Percentiles rank a stretch among this genome's conserved stretches.
Evolutionary conservation across 2,797 vertebrate genomes (phyloP).

Genomic region (Garrulus glandarius): DNA sequence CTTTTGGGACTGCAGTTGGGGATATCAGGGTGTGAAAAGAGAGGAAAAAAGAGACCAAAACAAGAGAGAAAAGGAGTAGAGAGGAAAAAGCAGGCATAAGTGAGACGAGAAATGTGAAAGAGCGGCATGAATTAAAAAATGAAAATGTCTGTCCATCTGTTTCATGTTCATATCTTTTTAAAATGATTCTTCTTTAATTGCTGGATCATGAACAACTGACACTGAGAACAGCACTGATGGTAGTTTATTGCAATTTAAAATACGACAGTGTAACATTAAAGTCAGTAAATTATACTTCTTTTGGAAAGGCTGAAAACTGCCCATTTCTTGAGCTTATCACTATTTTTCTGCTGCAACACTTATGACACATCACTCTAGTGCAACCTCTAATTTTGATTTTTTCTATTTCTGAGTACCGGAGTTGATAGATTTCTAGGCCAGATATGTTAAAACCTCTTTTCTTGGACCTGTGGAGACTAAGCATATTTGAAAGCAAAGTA

Average conservation of each 20-base stretch:
- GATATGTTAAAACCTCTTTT: not conserved
- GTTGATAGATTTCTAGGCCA: not conserved
- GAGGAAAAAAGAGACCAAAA: not conserved
- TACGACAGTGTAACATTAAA: not conserved
- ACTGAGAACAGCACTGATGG: not conserved
- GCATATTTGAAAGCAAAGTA: not conserved
- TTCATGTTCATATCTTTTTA: slow-evolving; percentile 3
- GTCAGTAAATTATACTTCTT: not conserved
- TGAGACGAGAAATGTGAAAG: not conserved
- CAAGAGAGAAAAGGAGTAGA: not conserved
- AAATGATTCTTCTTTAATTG: not conserved
- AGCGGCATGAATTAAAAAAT: not conserved
- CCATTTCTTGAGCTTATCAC: not conserved
- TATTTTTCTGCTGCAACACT: not conserved
- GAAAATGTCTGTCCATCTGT: not conserved
- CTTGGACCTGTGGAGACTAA: not conserved
- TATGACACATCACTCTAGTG: not conserved
- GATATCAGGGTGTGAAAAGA: not conserved
- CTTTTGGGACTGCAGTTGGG: not conserved
- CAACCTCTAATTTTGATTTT: not conserved
- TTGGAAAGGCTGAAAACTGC: not conserved
- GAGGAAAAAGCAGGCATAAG: not conserved
- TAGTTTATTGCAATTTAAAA: not conserved
- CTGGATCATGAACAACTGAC: not conserved
- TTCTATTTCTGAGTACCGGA: not conserved